Evolutionary conservation across 2,797 vertebrate species (phyloP), one percentile per base, ranked within the genome.

Genomic region (Tinamus major): DNA sequence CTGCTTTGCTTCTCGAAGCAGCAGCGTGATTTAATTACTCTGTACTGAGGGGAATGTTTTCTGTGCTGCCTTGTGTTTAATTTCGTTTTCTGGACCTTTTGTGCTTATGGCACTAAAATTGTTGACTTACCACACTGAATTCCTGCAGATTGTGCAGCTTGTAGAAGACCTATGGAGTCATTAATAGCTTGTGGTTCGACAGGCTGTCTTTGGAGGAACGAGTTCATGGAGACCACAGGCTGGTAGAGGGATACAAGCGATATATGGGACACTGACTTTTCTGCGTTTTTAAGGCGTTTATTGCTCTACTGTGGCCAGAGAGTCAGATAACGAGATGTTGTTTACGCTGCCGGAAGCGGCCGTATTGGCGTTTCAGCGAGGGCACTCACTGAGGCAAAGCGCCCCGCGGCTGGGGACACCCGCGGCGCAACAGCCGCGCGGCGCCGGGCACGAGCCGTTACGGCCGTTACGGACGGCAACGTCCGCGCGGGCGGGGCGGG

Each of bases 1-100:
- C 0, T 0, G 13, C 23, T 48, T 55, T 67, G 23, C 10, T 64
- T 1, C 1, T n/a, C 26, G 35, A 85, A 65, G 41, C 18, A 46
- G 7, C n/a, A 44, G 31, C 8, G 31, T 13, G 33, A 14, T 67
- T 93, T 59, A 70, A 56, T 53, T 6, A 4, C 53, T 83, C 9
- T 68, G 1, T 35, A 13, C 2, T 6, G 23, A 20, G 10, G 13
- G 4, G 9, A 67, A 23, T 35, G 13, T 41, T 85, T 74, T 16
- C 24, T 49, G 14, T 27, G 53, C 33, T 53, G 8, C 6, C 11
- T 79, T 65, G 3, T 16, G 10, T 53, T 53, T 17, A 17, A 23
- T 27, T 62, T 39, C 6, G 63, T 39, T 81, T 87, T 14, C 44
- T 48, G 17, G 24, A 74, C 23, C 3, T 46, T 68, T 62, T 79